phyloP scores from a whole-genome alignment of 2,888 invertebrate genomes.

The Leptura quadrifasciata region DNA sequence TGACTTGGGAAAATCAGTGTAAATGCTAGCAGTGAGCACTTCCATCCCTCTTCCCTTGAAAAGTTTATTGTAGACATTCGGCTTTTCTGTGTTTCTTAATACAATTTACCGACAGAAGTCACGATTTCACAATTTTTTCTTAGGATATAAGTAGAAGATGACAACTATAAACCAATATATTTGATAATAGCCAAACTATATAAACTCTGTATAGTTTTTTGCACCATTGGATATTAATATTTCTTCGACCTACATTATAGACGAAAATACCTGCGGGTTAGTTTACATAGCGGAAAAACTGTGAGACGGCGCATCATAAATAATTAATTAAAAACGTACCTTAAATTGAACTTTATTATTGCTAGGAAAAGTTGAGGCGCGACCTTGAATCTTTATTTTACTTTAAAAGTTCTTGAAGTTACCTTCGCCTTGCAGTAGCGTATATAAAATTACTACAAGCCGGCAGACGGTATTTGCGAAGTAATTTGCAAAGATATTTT shows the following conservation, averaged over 20 bases:
- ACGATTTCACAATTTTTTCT: too few species aligned
- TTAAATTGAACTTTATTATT: neutral
- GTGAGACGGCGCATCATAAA: neutral
- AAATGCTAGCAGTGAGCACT: too few species aligned
- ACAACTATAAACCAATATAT: too few species aligned
- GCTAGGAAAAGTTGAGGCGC: neutral
- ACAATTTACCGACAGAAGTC: too few species aligned
- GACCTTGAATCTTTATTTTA: neutral
- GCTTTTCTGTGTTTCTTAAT: too few species aligned
- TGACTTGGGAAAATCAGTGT: too few species aligned
- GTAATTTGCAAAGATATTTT: neutral
- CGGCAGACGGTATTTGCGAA: neutral
- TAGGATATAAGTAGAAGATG: too few species aligned
- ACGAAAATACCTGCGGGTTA: neutral
- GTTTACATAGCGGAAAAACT: neutral
- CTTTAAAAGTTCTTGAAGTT: neutral
- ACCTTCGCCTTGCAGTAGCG: neutral
- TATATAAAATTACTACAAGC: neutral
- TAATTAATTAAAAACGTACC: neutral
- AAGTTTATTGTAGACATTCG: too few species aligned
- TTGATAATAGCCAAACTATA: too few species aligned
- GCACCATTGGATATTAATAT: neutral
- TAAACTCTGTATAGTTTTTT: too few species aligned
- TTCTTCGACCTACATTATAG: neutral
- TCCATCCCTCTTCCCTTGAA: too few species aligned